Evolutionary conservation across 2,888 invertebrate species (phyloP).

Genomic region (Aporophyla nigra): DNA sequence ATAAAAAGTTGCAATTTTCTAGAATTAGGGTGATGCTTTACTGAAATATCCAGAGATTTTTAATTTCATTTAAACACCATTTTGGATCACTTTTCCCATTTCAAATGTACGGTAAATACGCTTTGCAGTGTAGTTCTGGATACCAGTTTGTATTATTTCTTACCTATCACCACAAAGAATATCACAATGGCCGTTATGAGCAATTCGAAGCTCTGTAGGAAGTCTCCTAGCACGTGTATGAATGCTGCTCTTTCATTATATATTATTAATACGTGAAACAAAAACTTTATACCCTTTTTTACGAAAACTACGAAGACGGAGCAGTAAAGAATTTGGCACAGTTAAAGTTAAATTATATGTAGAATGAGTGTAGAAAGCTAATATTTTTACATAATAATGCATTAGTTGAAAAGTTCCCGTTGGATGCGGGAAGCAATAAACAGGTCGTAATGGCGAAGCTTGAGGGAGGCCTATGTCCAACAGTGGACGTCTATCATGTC

Average conservation of each 20-base stretch:
- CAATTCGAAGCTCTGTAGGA: slow-evolving; percentile 98
- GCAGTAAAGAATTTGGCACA: too few species aligned
- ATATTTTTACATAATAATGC: too few species aligned
- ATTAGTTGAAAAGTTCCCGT: too few species aligned
- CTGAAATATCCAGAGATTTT: not conserved
- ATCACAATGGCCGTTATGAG: slow-evolving; percentile 97
- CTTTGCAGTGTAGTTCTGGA: not conserved
- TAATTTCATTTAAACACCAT: not conserved
- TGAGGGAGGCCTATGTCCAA: too few species aligned
- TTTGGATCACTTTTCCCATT: not conserved
- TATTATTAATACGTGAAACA: too few species aligned
- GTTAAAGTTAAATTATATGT: too few species aligned
- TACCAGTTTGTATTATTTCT: not conserved
- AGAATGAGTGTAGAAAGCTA: too few species aligned
- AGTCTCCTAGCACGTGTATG: slow-evolving; percentile 99
- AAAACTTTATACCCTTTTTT: too few species aligned
- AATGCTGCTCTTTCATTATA: slow-evolving; percentile 97
- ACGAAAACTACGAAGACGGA: too few species aligned
- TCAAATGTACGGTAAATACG: not conserved
- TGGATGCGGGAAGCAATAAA: too few species aligned
- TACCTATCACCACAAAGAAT: slow-evolving; percentile 93
- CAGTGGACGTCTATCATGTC: too few species aligned
- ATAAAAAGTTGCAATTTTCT: not conserved
- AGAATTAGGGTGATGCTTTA: not conserved
- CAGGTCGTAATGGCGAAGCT: too few species aligned